Evolutionary conservation across 2,797 vertebrate genomes (phyloP).

Genomic region (Centroberyx gerrardi): DNA sequence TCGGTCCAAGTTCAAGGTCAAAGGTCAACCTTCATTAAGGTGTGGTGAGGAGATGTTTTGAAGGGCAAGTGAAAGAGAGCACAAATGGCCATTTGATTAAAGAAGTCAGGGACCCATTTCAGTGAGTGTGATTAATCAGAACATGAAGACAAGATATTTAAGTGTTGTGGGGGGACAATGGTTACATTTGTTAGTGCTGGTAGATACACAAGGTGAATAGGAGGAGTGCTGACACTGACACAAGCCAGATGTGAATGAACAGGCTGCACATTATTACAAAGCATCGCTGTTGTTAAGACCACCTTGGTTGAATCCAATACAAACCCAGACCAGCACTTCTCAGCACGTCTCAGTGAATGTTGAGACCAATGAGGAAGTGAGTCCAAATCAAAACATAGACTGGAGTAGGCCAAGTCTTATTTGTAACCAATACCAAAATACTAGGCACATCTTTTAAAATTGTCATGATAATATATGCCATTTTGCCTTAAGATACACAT

Average conservation of each 20-base stretch:
- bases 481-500: no score
- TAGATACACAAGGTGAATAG: constrained; percentile 21
- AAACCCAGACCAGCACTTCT: neutral
- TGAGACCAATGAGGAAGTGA: neutral
- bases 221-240: constrained; percentile 40
- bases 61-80: constrained; percentile 24
- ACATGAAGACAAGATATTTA: constrained; percentile 67
- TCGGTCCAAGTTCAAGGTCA: constrained; percentile 59
- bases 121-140: constrained; percentile 49
- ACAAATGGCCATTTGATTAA: constrained; percentile 54
- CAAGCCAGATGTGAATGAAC: constrained; percentile 34
- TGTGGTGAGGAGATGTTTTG: constrained; percentile 26
- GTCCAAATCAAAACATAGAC: neutral
- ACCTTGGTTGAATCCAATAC: neutral
- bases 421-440: neutral
- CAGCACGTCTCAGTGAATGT: neutral
- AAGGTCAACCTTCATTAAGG: constrained; percentile 64
- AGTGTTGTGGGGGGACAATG: constrained; percentile 65
- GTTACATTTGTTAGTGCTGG: constrained; percentile 62
- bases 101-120: constrained; percentile 59
- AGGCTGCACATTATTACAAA: constrained; percentile 24
- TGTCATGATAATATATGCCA: neutral
- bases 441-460: neutral
- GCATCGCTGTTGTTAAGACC: neutral
- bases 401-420: neutral